Base-by-base conservation (phyloP, 1,140 invertebrate genomes). In the Drosophila auraria region DNA sequence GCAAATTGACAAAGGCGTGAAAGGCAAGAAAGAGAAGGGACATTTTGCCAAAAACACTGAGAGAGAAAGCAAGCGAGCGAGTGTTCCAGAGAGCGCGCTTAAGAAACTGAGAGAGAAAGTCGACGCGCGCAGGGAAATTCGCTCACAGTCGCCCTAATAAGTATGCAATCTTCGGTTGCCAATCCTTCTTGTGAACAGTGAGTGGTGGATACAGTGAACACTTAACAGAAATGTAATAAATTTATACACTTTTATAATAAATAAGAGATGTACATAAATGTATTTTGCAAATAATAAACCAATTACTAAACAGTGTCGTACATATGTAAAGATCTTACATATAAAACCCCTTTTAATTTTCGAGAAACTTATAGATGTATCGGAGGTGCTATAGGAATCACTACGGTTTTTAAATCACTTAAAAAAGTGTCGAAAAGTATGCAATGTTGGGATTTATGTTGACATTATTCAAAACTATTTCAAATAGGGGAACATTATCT, bases 1-100 rank as follows among this genome's bases (percentile, higher is more conserved):
- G 86, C 76, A 91, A 90, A 90, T 90, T 90, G 86, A 80, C 86
- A 90, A 90, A 90, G 86, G 86, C 87, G 84, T 89, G 66, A 82
- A 80, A 61, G 68, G 70, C 60, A 45, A 76, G 71, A 27, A 54
- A 56, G 56, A 76, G 71, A 57, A n/a, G 57, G 76, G 51, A 47
- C 23, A 30, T 33, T 57, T 40, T n/a, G 54, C 36, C 7, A 27
- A 57, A 59, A 33, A 27, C 23, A 56, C 5, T 38, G 20, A 54
- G 61, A 54, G 38, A 20, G 33, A 45, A 36, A 9, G 33, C 23
- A 44, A 27, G 36, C 36, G 60, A 53, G 62, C 33, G 45, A 66
- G 30, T 20, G 8, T 25, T 23, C 6, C 23, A 4, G 36, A 38
- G 44, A 38, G 27, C 40, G 27, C 40, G 42, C 6, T 25, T 17